Evolutionary conservation across 2,113 vertebrate species (phyloP).

Genomic region (Benitochromis conjunctus): DNA sequence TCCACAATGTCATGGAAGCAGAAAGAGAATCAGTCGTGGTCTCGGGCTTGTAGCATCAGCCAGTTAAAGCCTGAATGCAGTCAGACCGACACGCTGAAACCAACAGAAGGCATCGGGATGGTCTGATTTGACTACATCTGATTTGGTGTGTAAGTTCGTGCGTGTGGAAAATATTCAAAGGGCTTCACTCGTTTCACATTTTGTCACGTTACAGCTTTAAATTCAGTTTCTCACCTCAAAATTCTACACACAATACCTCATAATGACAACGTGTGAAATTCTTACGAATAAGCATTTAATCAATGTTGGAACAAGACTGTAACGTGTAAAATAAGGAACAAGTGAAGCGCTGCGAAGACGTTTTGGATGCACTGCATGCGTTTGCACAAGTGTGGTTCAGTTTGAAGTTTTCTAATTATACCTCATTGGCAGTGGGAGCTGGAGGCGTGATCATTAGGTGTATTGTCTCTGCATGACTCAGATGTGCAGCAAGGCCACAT

Average conservation of each 20-base stretch:
- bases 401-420: conserved; percentile 15
- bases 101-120: conserved; percentile 2
- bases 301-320: neutral
- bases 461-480: conserved; percentile 35
- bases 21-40: conserved; percentile 43
- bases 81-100: conserved; percentile 45
- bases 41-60: conserved; percentile 45
- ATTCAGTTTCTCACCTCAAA: neutral
- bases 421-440: neutral
- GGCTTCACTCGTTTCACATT: neutral
- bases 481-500: conserved; percentile 17
- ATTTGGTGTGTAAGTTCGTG: neutral
- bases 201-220: neutral
- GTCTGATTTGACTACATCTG: neutral
- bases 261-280: neutral
- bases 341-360: neutral
- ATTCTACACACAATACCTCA: neutral
- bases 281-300: neutral
- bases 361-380: neutral
- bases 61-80: conserved; percentile 27
- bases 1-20: conserved; percentile 45
- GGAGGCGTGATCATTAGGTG: conserved; percentile 5
- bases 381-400: conserved; percentile 19
- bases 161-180: neutral
- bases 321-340: neutral